Evolutionary conservation across 37 sponge, comb jelly and placozoan genomes (phyloP).

Genomic region (Bolinopsis microptera): DNA sequence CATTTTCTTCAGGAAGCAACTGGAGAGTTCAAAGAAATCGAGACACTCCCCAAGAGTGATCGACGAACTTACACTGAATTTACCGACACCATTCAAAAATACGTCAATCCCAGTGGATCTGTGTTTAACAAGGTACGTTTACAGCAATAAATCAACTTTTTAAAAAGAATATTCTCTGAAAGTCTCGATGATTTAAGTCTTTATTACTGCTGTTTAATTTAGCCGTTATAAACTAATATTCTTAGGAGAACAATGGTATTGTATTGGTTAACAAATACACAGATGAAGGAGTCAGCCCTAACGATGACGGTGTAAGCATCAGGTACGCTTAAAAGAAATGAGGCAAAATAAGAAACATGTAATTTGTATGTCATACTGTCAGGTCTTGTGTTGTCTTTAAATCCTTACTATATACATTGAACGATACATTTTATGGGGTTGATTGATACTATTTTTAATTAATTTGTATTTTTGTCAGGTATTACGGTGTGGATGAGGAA

Average conservation of each 20-base stretch:
- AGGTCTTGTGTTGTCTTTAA: too few species aligned
- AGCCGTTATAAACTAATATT: background rate
- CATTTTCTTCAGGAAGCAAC: background rate
- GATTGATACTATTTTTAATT: too few species aligned
- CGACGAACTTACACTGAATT: background rate
- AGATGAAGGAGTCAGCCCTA: background rate
- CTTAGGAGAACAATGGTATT: conserved; percentile 21
- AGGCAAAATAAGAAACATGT: too few species aligned
- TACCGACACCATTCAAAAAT: conserved; percentile 16
- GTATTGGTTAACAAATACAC: background rate
- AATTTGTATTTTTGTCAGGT: too few species aligned
- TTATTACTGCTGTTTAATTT: too few species aligned
- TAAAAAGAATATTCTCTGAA: too few species aligned
- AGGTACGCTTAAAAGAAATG: too few species aligned
- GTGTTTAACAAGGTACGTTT: conserved; percentile 6
- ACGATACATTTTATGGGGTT: too few species aligned
- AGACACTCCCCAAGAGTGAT: background rate
- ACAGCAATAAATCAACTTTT: too few species aligned
- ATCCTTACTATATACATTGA: too few species aligned
- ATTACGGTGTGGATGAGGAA: background rate
- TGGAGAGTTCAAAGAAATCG: background rate
- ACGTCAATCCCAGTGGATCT: background rate
- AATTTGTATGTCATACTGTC: too few species aligned
- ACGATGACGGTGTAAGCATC: background rate
- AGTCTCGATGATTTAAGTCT: too few species aligned